Evolutionary conservation across 2,888 invertebrate species (phyloP).

Genomic region (Dorcus hopei): DNA sequence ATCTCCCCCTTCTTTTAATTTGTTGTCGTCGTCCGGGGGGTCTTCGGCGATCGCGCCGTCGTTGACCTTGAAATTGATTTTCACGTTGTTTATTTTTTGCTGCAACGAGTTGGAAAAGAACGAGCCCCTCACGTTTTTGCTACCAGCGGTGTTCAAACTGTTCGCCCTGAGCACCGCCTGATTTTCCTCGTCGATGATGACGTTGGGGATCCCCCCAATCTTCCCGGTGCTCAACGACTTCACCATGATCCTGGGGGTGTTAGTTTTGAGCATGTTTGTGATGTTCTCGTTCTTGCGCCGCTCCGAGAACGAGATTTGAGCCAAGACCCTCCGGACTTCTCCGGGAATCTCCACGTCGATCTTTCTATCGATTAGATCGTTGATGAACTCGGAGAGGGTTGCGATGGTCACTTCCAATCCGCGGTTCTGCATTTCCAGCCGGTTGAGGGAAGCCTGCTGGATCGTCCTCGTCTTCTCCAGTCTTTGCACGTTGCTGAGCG

Average conservation of each 20-base stretch:
- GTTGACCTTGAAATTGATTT: conserved; percentile 6
- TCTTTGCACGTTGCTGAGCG: conserved; percentile 56
- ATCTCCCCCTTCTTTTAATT: conserved; percentile 36
- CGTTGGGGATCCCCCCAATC: conserved; percentile 34
- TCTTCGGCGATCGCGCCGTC: conserved; percentile 3
- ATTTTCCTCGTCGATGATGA: conserved; percentile 25
- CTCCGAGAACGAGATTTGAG: conserved; percentile 57
- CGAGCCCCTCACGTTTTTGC: conserved; percentile 24
- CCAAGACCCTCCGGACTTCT: conserved; percentile 71
- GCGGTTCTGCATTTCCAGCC: conserved; percentile 70
- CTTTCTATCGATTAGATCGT: conserved; percentile 61
- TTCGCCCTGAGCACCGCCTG: conserved; percentile 33
- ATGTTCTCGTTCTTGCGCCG: conserved; percentile 46
- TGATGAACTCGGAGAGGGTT: conserved; percentile 70
- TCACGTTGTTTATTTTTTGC: conserved; percentile 22
- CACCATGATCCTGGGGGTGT: conserved; percentile 39
- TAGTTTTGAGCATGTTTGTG: conserved; percentile 39
- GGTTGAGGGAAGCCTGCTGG: conserved; percentile 61
- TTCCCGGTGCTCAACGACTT: conserved; percentile 45
- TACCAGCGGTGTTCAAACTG: conserved; percentile 32
- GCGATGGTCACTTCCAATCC: conserved; percentile 71
- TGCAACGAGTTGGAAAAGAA: conserved; percentile 66
- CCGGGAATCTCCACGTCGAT: conserved; percentile 67
- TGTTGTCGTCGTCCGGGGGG: conserved; percentile 2
- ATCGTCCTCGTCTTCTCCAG: conserved; percentile 63